Evolutionary conservation across 2,797 vertebrate genomes (phyloP).

Genomic region (Lutjanus argentimaculatus): DNA sequence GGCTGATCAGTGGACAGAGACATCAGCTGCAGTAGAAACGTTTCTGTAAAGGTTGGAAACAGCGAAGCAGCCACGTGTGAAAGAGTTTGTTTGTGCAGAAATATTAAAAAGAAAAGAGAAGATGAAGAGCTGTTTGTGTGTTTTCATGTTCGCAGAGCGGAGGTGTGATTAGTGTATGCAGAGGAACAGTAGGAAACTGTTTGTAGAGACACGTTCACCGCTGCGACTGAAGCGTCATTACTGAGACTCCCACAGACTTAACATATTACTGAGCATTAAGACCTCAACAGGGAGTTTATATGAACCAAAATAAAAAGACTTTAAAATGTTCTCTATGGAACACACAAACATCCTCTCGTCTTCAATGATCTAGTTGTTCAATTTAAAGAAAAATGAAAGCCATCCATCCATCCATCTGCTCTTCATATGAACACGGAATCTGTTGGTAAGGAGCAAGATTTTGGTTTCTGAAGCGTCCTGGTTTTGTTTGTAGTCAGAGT

Average conservation of each 20-base stretch:
- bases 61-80: not conserved
- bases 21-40: not conserved
- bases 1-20: not conserved
- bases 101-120: not conserved
- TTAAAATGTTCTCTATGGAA: not conserved
- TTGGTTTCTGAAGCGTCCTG: too few species aligned
- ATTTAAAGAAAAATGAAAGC: too few species aligned
- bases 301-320: not conserved
- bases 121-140: not conserved
- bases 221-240: slow-evolving; percentile 23
- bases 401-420: too few species aligned
- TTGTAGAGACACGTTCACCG: not conserved
- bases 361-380: too few species aligned
- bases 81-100: not conserved
- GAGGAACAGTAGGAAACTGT: slow-evolving; percentile 26
- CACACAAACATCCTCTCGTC: too few species aligned
- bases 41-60: not conserved
- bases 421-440: too few species aligned
- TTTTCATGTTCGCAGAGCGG: not conserved
- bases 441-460: too few species aligned
- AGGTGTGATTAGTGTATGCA: slow-evolving; percentile 41
- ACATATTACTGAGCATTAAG: slow-evolving; percentile 12
- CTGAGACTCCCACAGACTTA: slow-evolving; percentile 24
- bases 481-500: too few species aligned
- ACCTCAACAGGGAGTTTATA: slow-evolving; percentile 11